Conservation (phyloP, 1,140 invertebrate genomes). For the Megalopta genalis region DNA sequence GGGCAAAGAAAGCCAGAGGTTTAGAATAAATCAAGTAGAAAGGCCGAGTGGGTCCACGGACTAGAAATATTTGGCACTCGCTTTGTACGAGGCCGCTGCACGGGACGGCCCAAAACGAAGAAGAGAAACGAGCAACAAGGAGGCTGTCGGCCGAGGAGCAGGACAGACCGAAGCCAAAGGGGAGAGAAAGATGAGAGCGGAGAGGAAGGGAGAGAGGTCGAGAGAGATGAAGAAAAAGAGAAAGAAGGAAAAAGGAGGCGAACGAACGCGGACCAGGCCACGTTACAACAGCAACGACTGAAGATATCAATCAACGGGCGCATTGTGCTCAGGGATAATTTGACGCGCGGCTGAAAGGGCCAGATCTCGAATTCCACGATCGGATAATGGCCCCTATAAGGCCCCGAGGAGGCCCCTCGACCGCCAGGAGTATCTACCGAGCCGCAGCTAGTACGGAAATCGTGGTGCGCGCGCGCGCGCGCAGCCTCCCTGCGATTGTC, state of each 20-base stretch:
- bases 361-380: conserved; percentile 73
- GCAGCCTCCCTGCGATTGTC: conserved; percentile 33
- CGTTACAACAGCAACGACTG: conserved; percentile 65
- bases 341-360: conserved; percentile 72
- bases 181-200: too few species aligned
- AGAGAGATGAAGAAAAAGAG: conserved; percentile 19
- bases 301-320: conserved; percentile 74
- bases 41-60: conserved; percentile 57
- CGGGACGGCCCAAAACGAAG: conserved; percentile 36
- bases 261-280: conserved; percentile 38
- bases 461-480: background rate
- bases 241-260: conserved; percentile 37
- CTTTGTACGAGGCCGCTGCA: conserved; percentile 66
- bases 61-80: conserved; percentile 62
- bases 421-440: conserved; percentile 48
- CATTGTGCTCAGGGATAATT: conserved; percentile 73
- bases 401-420: conserved; percentile 48
- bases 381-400: conserved; percentile 68
- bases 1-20: conserved; percentile 38
- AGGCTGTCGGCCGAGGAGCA: background rate
- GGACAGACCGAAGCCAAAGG: background rate
- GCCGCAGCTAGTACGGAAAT: conserved; percentile 45
- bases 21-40: conserved; percentile 69
- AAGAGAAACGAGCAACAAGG: conserved; percentile 40
- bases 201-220: too few species aligned